Evolutionary conservation across 2,113 vertebrate species (phyloP).

Genomic region (Zapus hudsonius): DNA sequence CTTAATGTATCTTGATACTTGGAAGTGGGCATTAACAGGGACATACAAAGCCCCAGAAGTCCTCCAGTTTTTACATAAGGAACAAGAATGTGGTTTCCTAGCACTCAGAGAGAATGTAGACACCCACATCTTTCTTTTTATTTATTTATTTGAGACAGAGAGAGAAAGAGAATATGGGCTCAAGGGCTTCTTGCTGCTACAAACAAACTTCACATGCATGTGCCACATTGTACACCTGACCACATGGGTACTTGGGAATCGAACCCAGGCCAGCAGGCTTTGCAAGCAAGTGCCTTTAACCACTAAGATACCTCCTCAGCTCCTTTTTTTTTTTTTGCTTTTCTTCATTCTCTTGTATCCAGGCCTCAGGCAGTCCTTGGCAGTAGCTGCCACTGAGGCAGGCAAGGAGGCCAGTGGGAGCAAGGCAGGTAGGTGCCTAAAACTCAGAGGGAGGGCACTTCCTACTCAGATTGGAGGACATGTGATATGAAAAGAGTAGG

Average conservation of each 20-base stretch:
- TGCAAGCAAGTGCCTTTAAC: no score
- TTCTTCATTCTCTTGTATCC: constrained; percentile 39
- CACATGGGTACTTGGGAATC: no score
- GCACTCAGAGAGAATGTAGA: constrained; percentile 33
- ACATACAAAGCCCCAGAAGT: constrained; percentile 43
- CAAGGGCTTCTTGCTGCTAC: no score
- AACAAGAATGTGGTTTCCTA: constrained; percentile 6
- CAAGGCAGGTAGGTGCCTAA: not conserved
- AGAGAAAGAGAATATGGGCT: no score
- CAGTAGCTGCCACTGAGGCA: not conserved
- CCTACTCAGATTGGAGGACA: not conserved
- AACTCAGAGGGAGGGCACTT: not conserved
- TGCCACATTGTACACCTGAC: no score
- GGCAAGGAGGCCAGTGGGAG: not conserved
- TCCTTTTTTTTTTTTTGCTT: not conserved
- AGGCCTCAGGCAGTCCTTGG: not conserved
- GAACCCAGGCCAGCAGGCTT: no score
- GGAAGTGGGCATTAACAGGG: constrained; percentile 47
- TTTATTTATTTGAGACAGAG: no score
- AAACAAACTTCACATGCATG: no score
- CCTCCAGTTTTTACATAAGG: constrained; percentile 34
- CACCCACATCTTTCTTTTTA: constrained; percentile 2
- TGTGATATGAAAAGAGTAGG: not conserved
- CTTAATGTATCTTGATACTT: constrained; percentile 61
- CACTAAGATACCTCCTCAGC: no score